A percentile compares a stretch with the other conserved stretches of the same genome.
These are phyloP conservation scores for Pemphredon lugubris DNA, from an alignment of 2,888 invertebrate species.

Conservation along the genomic window DNA sequence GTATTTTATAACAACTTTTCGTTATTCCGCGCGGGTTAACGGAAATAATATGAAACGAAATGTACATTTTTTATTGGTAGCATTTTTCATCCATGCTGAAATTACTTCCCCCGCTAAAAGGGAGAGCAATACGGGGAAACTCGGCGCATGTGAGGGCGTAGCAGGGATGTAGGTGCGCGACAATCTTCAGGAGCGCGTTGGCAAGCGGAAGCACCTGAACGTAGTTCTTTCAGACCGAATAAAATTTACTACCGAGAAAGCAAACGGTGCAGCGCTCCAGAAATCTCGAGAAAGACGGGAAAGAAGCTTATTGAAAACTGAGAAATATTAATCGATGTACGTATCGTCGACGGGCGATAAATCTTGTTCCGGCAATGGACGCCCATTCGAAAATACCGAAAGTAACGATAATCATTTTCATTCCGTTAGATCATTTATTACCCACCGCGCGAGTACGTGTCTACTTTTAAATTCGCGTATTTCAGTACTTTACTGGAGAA, in stretches of 20 bases:
- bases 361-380: no score
- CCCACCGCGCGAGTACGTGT: no score
- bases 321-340: constrained; percentile 5
- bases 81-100: neutral
- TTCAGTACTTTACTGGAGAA: no score
- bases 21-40: constrained; percentile 31
- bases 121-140: neutral
- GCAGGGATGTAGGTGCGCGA: neutral
- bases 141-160: neutral
- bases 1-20: constrained; percentile 32
- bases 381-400: no score
- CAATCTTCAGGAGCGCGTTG: constrained; percentile 4
- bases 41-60: constrained; percentile 21
- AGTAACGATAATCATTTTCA: no score
- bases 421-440: no score
- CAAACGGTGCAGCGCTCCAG: neutral
- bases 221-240: constrained; percentile 7
- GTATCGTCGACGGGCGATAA: no score
- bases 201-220: neutral
- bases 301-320: neutral
- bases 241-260: constrained; percentile 9
- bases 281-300: constrained; percentile 2
- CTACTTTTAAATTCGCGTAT: no score
- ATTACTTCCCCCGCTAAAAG: constrained; percentile 11
- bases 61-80: constrained; percentile 5